Percentiles rank a stretch among this genome's conserved stretches.
Conservation (phyloP, 2,797 vertebrate species). For the Saxicola maurus region DNA sequence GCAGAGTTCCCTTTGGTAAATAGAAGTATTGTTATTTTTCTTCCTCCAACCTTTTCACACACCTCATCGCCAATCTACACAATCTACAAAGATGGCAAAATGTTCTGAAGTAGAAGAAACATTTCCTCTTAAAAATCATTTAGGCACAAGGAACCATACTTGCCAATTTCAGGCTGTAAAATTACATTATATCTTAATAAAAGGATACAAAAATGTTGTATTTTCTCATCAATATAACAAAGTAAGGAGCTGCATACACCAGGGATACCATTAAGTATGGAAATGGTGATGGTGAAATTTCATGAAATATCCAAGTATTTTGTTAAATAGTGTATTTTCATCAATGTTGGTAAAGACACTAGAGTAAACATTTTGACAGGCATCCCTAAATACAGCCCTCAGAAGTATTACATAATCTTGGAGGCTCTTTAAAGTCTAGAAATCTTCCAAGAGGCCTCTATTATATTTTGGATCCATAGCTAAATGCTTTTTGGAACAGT, state of each 20-base stretch:
- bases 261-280: background rate
- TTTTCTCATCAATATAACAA: background rate
- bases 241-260: background rate
- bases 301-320: background rate
- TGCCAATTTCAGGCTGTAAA: background rate
- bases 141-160: background rate
- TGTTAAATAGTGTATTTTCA: background rate
- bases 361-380: background rate
- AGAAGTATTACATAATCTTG: background rate
- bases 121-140: background rate
- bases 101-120: background rate
- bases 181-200: background rate
- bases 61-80: background rate
- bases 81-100: background rate
- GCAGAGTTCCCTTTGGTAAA: background rate
- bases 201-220: background rate
- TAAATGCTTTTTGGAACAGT: background rate
- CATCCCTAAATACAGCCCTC: background rate
- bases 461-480: background rate
- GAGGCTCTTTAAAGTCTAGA: background rate
- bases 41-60: background rate
- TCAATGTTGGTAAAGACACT: background rate
- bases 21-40: background rate
- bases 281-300: slow-evolving; percentile 1
- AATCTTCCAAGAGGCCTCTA: background rate